Conservation (phyloP, 2,797 vertebrate species). For the Phylloscopus collybita region DNA sequence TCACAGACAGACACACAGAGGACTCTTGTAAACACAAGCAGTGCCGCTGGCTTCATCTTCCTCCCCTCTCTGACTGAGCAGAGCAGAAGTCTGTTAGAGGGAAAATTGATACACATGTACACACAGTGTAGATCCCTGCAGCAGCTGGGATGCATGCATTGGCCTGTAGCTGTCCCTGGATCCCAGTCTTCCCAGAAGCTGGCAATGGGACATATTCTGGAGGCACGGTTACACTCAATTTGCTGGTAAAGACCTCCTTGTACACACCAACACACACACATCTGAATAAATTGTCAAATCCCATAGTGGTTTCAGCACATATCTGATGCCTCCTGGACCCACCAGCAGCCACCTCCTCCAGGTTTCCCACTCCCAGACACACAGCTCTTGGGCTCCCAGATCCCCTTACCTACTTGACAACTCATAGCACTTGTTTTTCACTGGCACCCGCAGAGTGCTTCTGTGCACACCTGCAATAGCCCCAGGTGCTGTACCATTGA, state of each 20-base stretch:
- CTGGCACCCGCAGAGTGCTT: neutral
- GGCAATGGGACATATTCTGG: neutral
- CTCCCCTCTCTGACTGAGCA: neutral
- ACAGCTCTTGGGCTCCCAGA: neutral
- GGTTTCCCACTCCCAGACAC: neutral
- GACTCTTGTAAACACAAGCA: neutral
- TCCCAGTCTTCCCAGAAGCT: neutral
- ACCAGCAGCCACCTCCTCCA: neutral
- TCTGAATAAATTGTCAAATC: neutral
- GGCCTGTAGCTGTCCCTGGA: neutral
- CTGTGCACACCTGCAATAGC: neutral
- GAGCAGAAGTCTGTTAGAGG: neutral
- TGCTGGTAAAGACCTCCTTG: neutral
- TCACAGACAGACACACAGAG: neutral
- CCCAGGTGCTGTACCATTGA: neutral
- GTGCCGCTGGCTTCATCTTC: neutral
- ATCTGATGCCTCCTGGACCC: neutral
- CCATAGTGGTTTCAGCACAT: neutral
- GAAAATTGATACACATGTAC: neutral
- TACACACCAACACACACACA: neutral
- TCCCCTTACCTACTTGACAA: neutral
- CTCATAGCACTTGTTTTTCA: neutral
- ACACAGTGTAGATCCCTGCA: neutral
- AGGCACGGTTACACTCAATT: neutral
- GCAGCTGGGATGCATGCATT: neutral